A percentile compares a stretch with the other conserved stretches of the same genome.
Evolutionary conservation across 2,113 vertebrate genomes (phyloP).

Genomic region (Thinocorus orbignyianus): DNA sequence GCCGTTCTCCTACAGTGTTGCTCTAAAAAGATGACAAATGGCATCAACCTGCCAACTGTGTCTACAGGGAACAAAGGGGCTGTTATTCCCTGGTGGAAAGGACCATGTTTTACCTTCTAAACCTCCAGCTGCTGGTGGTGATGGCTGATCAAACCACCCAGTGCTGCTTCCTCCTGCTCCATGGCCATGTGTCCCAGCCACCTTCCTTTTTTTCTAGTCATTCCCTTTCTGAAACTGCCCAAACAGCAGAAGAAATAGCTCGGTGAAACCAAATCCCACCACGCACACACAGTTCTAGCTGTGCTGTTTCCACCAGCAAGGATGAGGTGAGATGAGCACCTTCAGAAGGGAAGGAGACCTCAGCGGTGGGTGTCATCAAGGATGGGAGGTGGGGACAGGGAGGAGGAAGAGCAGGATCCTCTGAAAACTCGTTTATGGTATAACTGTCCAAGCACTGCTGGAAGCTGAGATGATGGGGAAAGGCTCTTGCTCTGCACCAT

Average conservation of each 20-base stretch:
- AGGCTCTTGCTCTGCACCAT: neutral
- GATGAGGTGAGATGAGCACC: rapidly evolving
- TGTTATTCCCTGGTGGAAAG: neutral
- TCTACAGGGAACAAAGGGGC: neutral
- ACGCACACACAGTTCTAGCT: rapidly evolving
- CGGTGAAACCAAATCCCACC: rapidly evolving
- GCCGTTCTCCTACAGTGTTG: neutral
- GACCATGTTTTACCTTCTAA: neutral
- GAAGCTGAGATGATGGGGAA: neutral
- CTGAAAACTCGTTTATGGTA: too few species aligned
- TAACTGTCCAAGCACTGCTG: neutral
- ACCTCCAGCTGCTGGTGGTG: neutral
- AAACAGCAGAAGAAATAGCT: rapidly evolving
- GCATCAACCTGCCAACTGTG: neutral
- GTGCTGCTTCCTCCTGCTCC: neutral
- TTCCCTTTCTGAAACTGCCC: neutral
- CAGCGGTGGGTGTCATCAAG: rapidly evolving
- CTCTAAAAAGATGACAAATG: neutral
- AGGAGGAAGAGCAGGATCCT: neutral
- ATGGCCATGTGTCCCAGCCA: neutral
- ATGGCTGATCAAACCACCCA: neutral
- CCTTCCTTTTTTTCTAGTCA: neutral
- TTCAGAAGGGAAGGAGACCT: neutral
- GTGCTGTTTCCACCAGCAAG: neutral
- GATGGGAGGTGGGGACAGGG: neutral